Evolutionary conservation across 2,888 invertebrate species (phyloP), one percentile per base, ranked within the genome.

Genomic region (Empis stercorea): DNA sequence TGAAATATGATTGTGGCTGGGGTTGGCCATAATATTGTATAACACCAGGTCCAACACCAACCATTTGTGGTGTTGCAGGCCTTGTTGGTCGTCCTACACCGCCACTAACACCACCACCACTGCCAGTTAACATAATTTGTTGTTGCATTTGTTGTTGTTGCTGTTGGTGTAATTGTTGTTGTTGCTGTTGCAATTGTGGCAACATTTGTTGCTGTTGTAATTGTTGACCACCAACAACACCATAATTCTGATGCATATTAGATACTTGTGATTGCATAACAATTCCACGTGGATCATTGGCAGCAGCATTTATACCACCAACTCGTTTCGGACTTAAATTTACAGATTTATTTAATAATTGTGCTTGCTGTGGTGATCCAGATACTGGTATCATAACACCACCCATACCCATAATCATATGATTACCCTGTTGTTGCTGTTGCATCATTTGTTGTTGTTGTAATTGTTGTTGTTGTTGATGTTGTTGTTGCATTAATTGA

Each of bases 221-320:
- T 27, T 30, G 39, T 9, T 46, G 50, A 11, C 42, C 38, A 23
- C 23, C 23, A 27, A 27, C 38, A 17, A 68, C 61, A 36, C 66
- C 68, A 55, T 67, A 67, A 10, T 64, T 58, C 54, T 67, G 68
- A 56, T 68, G 68, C 44, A 68, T 63, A 32, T 66, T 57, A 23
- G 7, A 16, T 49, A 61, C 63, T 55, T 64, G 66, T 16, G 65
- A 58, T 48, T 65, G 55, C 15, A 56, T 43, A 20, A 27, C 44
- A 44, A 46, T 42, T 44, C 13, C n/a, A 2, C 40, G 27, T n/a
- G 40, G 40, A 40, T 40, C 40, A 13, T 17, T 17, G 17, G 17
- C 17, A 44, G n/a, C n/a, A n/a, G n/a, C n/a, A n/a, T n/a, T n/a
- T n/a, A n/a, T n/a, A n/a, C 44, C 45, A 27, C 5, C 23, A 27